Evolutionary conservation across 2,888 invertebrate species (phyloP), one percentile per base, ranked within the genome.

Genomic region (Caenorhabditis doughertyi): DNA sequence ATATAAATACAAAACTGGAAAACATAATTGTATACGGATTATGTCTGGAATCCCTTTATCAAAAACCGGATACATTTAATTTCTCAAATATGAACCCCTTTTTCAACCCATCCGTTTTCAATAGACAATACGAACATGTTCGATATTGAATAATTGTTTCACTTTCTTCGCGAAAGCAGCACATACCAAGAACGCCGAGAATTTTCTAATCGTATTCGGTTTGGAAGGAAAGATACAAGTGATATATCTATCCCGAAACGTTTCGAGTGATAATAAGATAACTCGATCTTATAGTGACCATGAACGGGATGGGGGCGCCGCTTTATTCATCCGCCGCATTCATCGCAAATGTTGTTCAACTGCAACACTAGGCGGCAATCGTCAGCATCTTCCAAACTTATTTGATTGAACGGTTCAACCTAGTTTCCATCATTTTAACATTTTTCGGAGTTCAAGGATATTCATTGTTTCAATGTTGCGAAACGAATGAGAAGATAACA

Each of bases 371-470:
- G 23, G 47, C 70, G 32, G 21, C 25, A 32, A 56, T 51, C 65
- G 51, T 51, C 65, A 65, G 51, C 56, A 39, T 74, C 67, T 68
- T 67, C 67, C 56, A 77, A n/a, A 77, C 73, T 73, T 72, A 80
- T 73, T 80, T 73, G 80, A 68, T 73, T 62, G 80, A 73, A 80
- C 67, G 72, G 80, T 73, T 73, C 72, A 73, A 80, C 80, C 72
- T 73, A 73, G 55, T 80, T 73, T 80, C 62, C 60, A 80, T 80
- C 68, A 73, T 80, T 73, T 80, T 68, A 80, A 80, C 80, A 79
- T 29, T 71, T 74, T 60, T 51, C 60, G 60, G 21, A 64, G 72
- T 79, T 79, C 72, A 71, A 79, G 71, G 79, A 79, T 79, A 44
- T 56, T 51, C 72, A 67, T 80, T 79, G 79, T 77, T 68, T 39